These are phyloP conservation scores for Bungarus multicinctus DNA, from an alignment of 2,113 vertebrate genomes.

Conservation along the genomic window DNA sequence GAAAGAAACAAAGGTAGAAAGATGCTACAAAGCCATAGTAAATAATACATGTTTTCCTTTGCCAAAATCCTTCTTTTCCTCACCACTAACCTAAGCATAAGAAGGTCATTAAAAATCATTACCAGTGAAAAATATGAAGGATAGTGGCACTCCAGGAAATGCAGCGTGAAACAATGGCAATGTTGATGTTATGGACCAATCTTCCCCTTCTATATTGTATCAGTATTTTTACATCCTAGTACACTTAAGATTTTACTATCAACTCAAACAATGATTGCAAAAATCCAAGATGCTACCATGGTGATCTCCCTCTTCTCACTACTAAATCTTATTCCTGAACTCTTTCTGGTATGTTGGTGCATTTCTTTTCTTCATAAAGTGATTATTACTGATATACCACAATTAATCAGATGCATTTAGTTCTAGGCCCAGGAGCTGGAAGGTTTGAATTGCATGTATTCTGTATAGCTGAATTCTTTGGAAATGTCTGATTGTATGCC, in stretches of 20 bases:
- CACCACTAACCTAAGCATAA: neutral
- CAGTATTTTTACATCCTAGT: constrained; percentile 30
- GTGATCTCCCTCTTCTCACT: neutral
- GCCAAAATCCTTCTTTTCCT: neutral
- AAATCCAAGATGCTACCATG: neutral
- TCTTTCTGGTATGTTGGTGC: neutral
- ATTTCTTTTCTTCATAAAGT: neutral
- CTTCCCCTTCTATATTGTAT: constrained; percentile 11
- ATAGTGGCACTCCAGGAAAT: constrained; percentile 48
- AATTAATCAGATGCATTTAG: constrained; percentile 17
- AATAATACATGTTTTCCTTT: constrained; percentile 37
- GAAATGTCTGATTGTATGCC: neutral
- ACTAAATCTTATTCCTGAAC: neutral
- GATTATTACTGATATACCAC: neutral
- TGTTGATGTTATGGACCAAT: neutral
- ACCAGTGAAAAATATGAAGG: constrained; percentile 32
- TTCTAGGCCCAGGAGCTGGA: neutral
- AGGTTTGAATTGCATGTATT: neutral
- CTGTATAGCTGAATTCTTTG: constrained; percentile 12
- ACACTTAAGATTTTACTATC: constrained; percentile 28
- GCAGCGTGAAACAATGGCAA: constrained; percentile 31
- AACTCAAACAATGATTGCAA: constrained; percentile 21
- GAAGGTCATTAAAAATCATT: constrained; percentile 38
- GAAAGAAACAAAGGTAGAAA: constrained; percentile 19
- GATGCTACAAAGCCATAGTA: constrained; percentile 27